Evolutionary conservation across 2,888 invertebrate species (phyloP).

Genomic region (Oeneis ivallda): DNA sequence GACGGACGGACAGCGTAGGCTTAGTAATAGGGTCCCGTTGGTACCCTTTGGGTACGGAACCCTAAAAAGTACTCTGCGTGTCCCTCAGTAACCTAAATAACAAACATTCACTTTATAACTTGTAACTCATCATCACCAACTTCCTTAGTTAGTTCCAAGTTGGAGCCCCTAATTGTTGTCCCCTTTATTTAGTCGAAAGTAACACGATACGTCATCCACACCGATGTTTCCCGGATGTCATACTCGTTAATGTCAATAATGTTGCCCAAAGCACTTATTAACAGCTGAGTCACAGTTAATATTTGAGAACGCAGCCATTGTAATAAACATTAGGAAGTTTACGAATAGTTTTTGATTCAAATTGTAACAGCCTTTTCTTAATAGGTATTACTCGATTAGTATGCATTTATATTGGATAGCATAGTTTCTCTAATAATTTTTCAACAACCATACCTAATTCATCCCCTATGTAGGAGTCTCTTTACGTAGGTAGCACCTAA

Average conservation of each 20-base stretch:
- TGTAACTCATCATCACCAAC: constrained; percentile 44
- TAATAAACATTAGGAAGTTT: constrained; percentile 29
- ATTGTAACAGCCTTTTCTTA: not conserved
- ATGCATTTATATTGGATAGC: not conserved
- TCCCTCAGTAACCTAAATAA: constrained; percentile 1
- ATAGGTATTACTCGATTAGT: not conserved
- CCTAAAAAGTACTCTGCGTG: not conserved
- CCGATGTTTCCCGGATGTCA: constrained; percentile 62
- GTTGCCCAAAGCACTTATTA: constrained; percentile 70
- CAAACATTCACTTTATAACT: constrained; percentile 12
- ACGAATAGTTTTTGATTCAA: constrained; percentile 9
- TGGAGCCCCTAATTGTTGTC: constrained; percentile 67
- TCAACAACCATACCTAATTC: too few relatives aligned
- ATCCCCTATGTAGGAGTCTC: too few relatives aligned
- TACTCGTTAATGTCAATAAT: constrained; percentile 77
- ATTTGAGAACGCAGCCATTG: constrained; percentile 25
- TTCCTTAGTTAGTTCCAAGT: constrained; percentile 54
- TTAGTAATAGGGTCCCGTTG: too few relatives aligned
- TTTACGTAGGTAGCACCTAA: too few relatives aligned
- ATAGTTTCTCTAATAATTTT: too few relatives aligned
- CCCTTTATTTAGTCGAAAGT: constrained; percentile 75
- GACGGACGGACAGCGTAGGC: too few relatives aligned
- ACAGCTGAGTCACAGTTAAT: constrained; percentile 61
- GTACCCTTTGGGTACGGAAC: too few relatives aligned
- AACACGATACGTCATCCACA: constrained; percentile 71